Evolutionary conservation across 1,140 invertebrate genomes (phyloP).

Genomic region (Temnothorax curvispinosus): DNA sequence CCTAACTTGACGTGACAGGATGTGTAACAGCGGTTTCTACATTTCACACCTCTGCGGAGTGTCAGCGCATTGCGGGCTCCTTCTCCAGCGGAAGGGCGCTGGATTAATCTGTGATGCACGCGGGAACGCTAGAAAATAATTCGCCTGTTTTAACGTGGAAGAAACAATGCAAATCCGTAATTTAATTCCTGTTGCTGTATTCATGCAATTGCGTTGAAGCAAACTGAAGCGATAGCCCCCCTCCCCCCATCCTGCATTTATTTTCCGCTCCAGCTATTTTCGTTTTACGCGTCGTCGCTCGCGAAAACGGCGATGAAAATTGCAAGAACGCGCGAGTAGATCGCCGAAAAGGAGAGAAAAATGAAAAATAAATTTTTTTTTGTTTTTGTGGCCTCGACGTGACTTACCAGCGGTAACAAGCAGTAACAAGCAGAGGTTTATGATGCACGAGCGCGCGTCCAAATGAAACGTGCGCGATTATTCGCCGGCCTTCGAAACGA

Average conservation of each 20-base stretch:
- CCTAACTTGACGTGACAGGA: conserved; percentile 44
- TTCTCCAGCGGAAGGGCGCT: background rate
- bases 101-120: conserved; percentile 12
- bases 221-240: conserved; percentile 11
- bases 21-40: conserved; percentile 56
- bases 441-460: background rate
- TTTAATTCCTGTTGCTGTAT: conserved; percentile 19
- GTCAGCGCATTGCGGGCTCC: conserved; percentile 47
- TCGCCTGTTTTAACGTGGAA: conserved; percentile 7
- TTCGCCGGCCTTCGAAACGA: background rate
- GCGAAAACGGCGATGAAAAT: background rate
- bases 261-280: conserved; percentile 6
- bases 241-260: background rate
- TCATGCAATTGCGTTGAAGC: background rate
- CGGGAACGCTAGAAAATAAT: background rate
- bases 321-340: background rate
- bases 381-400: background rate
- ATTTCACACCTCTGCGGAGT: conserved; percentile 50
- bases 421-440: background rate
- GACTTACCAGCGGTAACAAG: conserved; percentile 29
- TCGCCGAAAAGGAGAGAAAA: background rate
- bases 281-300: background rate
- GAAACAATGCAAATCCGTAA: conserved; percentile 28
- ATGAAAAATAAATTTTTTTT: background rate
- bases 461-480: conserved; percentile 12